Evolutionary conservation across 2,113 vertebrate species (phyloP), one percentile per base, ranked within the genome.

Genomic region (Oreochromis niloticus): DNA sequence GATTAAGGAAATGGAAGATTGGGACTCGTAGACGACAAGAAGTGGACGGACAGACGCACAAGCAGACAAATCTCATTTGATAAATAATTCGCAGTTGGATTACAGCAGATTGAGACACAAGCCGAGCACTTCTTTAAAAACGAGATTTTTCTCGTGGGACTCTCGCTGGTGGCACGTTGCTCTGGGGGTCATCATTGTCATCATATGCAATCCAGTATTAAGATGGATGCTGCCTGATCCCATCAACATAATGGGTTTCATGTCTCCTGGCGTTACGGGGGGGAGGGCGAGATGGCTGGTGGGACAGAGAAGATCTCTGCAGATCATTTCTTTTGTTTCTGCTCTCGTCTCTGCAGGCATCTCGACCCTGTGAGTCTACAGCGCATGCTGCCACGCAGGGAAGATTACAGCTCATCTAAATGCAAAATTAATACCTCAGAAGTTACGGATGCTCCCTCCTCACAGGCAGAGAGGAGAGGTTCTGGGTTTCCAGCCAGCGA

Each of bases 191-290:
- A 88, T 89, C 83, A 14, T 55, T 82, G 86, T 92, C 86, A 89
- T 91, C 86, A 80, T 57, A 85, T 34, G 87, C 83, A 79, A 43
- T 16, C 90, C 86, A 84, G 52, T 36, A 85, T 87, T 85, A 91
- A 91, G 92, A 93, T 83, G 85, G 89, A 89, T 88, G 87, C 92
- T 95, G 92, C 92, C 90, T 56, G 85, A 90, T 93, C 82, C 89
- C 87, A 93, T 95, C 91, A 93, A 41, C 80, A 92, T 93, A 92
- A 93, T 91, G 87, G 93, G 71, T 93, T 89, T 92, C 88, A 91
- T 92, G 85, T 87, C 89, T 93, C 9, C 85, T 91, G 89, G 88
- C 88, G 19, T 82, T 78, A 2, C 7, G 41, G 2, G 41, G 16
- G 5, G n/a, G 7, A 1, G 17, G 71, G 56, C 17, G 24, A 50